Conservation (phyloP, 1,140 invertebrate species). For the Colletes latitarsis region DNA sequence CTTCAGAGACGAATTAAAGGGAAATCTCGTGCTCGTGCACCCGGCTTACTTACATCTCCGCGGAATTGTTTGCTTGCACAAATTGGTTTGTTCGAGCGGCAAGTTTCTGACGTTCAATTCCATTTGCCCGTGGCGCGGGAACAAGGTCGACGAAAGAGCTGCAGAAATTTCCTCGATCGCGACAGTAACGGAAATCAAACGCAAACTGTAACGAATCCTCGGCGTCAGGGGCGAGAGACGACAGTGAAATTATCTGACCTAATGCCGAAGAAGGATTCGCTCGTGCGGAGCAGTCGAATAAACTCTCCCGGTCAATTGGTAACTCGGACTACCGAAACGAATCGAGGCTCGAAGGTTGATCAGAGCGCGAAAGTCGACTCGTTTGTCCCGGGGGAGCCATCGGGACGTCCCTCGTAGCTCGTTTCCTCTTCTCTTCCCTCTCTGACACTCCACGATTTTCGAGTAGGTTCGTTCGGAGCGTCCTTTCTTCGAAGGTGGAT, state of each 20-base stretch:
- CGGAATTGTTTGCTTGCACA: constrained; percentile 68
- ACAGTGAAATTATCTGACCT: too few relatives aligned
- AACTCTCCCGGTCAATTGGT: constrained; percentile 14
- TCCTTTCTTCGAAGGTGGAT: constrained; percentile 11
- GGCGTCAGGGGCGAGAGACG: too few relatives aligned
- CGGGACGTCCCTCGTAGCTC: constrained; percentile 29
- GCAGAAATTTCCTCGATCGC: constrained; percentile 2
- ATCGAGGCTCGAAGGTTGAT: neutral
- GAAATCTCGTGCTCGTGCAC: constrained; percentile 20
- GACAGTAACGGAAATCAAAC: neutral
- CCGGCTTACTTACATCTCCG: constrained; percentile 54
- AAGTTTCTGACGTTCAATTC: constrained; percentile 72
- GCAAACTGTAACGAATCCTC: too few relatives aligned
- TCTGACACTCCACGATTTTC: constrained; percentile 12
- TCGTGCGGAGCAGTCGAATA: neutral
- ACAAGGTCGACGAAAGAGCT: neutral
- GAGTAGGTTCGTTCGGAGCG: constrained; percentile 12
- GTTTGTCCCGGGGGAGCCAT: constrained; percentile 48
- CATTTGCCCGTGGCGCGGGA: constrained; percentile 57
- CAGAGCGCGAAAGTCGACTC: constrained; percentile 26
- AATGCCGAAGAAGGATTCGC: neutral
- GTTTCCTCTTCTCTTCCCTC: neutral
- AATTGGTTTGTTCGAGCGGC: constrained; percentile 71
- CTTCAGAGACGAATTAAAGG: constrained; percentile 35
- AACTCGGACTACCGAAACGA: neutral